These are phyloP conservation scores for Tromatobia lineatoria DNA, from an alignment of 2,888 invertebrate species.

Conservation along the genomic window DNA sequence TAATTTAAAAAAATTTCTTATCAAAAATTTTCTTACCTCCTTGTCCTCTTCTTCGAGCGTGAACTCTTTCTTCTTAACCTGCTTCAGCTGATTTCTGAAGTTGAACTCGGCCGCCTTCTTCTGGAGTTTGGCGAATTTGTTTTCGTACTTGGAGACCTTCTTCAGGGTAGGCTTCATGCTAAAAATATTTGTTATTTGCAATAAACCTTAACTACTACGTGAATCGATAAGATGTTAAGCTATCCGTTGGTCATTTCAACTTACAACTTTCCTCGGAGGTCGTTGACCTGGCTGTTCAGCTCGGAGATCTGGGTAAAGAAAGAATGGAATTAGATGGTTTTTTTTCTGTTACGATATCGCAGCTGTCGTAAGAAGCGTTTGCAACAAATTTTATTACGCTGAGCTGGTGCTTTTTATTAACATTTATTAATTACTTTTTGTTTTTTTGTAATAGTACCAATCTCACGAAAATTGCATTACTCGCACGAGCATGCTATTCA, in stretches of 20 bases:
- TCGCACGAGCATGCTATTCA: constrained; percentile 30
- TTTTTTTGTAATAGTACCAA: neutral
- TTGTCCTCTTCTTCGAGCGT: constrained; percentile 99
- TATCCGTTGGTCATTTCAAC: constrained; percentile 98
- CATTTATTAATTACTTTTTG: constrained; percentile 16
- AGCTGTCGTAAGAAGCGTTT: constrained; percentile 52
- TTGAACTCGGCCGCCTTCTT: constrained; percentile 99
- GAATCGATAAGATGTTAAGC: constrained; percentile 91
- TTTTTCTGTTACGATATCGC: constrained; percentile 18
- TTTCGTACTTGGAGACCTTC: constrained; percentile 99
- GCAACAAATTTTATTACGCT: constrained; percentile 37
- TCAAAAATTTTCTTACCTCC: constrained; percentile 89
- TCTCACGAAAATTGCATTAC: constrained; percentile 31
- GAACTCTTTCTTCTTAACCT: constrained; percentile 99
- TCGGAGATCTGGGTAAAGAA: constrained; percentile 93
- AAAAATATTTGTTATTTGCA: constrained; percentile 49
- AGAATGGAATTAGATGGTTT: constrained; percentile 44
- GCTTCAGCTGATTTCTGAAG: constrained; percentile 99
- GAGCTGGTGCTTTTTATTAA: constrained; percentile 40
- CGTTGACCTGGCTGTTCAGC: constrained; percentile 99
- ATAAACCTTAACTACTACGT: constrained; percentile 85
- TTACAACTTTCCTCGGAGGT: constrained; percentile 99
- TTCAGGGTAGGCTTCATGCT: constrained; percentile 99
- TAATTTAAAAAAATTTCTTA: neutral
- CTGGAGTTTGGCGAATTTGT: constrained; percentile 99